A percentile compares a stretch with the other conserved stretches of the same genome.
Evolutionary conservation across 2,797 vertebrate species (phyloP).

Genomic region (Crenichthys baileyi): DNA sequence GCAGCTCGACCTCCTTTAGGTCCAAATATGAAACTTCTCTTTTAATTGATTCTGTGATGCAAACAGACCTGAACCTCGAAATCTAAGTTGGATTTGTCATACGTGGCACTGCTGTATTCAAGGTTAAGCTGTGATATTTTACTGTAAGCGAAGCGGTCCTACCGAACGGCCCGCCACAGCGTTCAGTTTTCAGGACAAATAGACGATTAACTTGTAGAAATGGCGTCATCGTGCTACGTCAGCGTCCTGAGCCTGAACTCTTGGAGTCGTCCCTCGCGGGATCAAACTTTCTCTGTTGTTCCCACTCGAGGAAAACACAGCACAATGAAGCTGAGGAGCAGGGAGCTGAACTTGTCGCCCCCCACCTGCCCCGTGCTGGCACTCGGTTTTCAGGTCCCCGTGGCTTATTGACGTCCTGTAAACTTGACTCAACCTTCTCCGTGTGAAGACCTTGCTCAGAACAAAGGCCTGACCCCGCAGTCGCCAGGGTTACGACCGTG

Average conservation of each 20-base stretch:
- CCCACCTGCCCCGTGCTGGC: constrained; percentile 39
- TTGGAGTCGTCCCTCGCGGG: constrained; percentile 42
- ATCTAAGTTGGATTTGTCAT: neutral
- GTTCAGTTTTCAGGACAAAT: neutral
- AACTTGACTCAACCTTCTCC: constrained; percentile 65
- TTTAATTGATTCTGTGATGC: too few species aligned
- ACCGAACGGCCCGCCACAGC: neutral
- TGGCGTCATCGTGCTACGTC: neutral
- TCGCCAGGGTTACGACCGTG: constrained; percentile 63
- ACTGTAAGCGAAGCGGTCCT: neutral
- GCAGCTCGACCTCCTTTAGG: neutral
- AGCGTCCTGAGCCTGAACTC: constrained; percentile 51
- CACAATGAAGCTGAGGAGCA: constrained; percentile 59
- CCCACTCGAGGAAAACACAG: constrained; percentile 45
- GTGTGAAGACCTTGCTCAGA: constrained; percentile 66
- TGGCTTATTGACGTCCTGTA: constrained; percentile 73
- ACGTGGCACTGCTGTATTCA: neutral
- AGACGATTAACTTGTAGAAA: constrained; percentile 9
- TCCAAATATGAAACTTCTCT: neutral
- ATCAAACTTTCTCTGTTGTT: constrained; percentile 58
- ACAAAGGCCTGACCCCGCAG: constrained; percentile 71
- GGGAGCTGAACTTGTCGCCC: constrained; percentile 70
- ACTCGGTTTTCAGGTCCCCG: constrained; percentile 62
- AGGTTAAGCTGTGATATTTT: neutral
- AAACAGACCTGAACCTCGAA: too few species aligned